Evolutionary conservation across 2,113 vertebrate species (phyloP).

Genomic region (Pollimyrus isidori): DNA sequence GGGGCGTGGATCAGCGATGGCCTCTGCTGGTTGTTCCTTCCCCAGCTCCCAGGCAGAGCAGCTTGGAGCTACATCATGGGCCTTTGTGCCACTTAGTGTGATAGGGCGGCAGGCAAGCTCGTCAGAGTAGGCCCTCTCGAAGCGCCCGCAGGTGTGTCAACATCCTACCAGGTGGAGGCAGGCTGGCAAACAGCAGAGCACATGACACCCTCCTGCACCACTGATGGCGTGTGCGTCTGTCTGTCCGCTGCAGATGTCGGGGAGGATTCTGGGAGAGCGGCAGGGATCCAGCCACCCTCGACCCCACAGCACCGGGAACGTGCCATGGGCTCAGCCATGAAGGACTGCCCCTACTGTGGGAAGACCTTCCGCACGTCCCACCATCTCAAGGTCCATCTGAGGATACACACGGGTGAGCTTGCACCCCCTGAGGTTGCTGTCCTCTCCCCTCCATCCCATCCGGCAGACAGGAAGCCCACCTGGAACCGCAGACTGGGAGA

Average conservation of each 20-base stretch:
- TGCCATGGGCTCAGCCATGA: slow-evolving; percentile 84
- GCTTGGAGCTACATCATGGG: background rate
- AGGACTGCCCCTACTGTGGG: slow-evolving; percentile 97
- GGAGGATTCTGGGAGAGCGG: slow-evolving; percentile 83
- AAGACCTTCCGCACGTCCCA: slow-evolving; percentile 98
- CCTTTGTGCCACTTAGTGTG: slow-evolving; percentile 15
- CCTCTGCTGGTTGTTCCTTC: background rate
- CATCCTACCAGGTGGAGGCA: slow-evolving; percentile 84
- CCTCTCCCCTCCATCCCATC: background rate
- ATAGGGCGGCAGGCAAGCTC: slow-evolving; percentile 72
- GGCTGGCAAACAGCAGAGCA: slow-evolving; percentile 66
- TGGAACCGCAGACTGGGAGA: background rate
- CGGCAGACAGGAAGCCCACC: background rate
- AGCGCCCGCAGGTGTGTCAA: slow-evolving; percentile 84
- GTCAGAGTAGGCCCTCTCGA: slow-evolving; percentile 45
- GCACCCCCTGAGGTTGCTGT: background rate
- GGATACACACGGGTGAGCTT: slow-evolving; percentile 94
- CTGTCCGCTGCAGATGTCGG: slow-evolving; percentile 84
- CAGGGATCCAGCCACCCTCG: slow-evolving; percentile 66
- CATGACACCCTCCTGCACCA: slow-evolving; percentile 10
- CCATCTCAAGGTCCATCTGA: slow-evolving; percentile 97
- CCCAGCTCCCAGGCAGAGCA: background rate
- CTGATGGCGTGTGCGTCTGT: slow-evolving; percentile 26
- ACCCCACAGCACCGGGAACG: slow-evolving; percentile 79
- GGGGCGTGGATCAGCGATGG: slow-evolving; percentile 73